phyloP scores from a whole-genome alignment of 2,113 vertebrate species.

The Forbesichthys agassizii region DNA sequence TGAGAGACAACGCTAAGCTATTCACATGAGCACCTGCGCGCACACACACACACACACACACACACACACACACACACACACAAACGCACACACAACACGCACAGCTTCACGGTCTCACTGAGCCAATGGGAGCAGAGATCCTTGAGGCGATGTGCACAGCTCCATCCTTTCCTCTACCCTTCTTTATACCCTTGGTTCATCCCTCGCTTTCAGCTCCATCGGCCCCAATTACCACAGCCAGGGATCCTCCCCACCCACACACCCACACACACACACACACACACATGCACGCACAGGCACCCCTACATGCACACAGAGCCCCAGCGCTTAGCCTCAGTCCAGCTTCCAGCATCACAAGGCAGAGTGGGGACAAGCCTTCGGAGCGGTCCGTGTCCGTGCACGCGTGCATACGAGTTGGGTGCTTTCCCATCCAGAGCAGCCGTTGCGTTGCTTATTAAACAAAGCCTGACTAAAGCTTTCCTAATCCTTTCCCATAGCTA shows the following conservation, averaged over 20 bases:
- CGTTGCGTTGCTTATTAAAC: conserved; percentile 77
- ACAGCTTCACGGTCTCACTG: conserved; percentile 22
- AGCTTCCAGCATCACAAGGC: conserved; percentile 41
- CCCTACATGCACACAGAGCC: background rate
- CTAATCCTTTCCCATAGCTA: conserved; percentile 81
- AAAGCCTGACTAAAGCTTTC: conserved; percentile 76
- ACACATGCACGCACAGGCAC: conserved; percentile 7
- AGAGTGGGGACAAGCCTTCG: conserved; percentile 34
- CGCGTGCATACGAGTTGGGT: conserved; percentile 33
- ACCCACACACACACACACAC: conserved; percentile 4
- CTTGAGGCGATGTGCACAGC: conserved; percentile 62
- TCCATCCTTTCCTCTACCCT: conserved; percentile 64
- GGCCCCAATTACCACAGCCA: conserved; percentile 73
- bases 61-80: conserved; percentile 21
- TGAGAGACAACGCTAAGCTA: conserved; percentile 71
- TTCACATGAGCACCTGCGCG: conserved; percentile 43
- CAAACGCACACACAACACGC: conserved; percentile 12
- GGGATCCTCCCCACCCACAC: conserved; percentile 34
- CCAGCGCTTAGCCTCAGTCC: conserved; percentile 3
- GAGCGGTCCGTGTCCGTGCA: conserved; percentile 35
- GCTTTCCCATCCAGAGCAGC: conserved; percentile 72
- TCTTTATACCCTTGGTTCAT: conserved; percentile 68
- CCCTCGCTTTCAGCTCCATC: conserved; percentile 71
- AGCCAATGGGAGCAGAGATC: conserved; percentile 67
- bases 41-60: conserved; percentile 20